Evolutionary conservation across 2,113 vertebrate genomes (phyloP).

Genomic region (Xenopus laevis): DNA sequence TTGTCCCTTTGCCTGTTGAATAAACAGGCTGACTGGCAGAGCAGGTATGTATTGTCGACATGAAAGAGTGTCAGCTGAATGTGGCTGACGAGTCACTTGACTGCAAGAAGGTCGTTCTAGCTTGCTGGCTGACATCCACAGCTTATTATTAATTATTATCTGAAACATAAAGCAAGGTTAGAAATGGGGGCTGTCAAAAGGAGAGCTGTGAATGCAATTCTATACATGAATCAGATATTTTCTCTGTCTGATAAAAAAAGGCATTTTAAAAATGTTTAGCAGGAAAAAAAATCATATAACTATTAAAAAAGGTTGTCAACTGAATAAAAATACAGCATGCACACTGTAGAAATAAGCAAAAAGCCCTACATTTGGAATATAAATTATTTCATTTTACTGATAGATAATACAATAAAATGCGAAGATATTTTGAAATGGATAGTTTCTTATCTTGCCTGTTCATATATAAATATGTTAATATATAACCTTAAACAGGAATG

Average conservation of each 20-base stretch:
- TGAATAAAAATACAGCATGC: too few relatives aligned
- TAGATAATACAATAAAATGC: too few relatives aligned
- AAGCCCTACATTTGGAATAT: too few relatives aligned
- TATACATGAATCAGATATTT: not conserved
- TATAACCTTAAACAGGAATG: too few relatives aligned
- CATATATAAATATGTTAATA: too few relatives aligned
- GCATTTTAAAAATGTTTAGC: too few relatives aligned
- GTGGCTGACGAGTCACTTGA: constrained; percentile 11
- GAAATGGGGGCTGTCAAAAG: constrained; percentile 2
- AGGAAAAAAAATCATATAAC: too few relatives aligned
- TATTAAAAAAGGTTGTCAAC: too few relatives aligned
- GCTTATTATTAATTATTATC: constrained; percentile 29
- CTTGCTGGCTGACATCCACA: constrained; percentile 10
- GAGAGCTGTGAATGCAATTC: not conserved
- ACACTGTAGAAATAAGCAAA: too few relatives aligned
- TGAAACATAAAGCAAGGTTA: constrained; percentile 26
- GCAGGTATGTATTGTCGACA: not conserved
- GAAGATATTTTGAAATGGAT: too few relatives aligned
- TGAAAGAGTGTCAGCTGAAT: not conserved
- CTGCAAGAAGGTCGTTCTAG: constrained; percentile 18
- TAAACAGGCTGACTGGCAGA: not conserved
- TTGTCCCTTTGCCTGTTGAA: constrained; percentile 5
- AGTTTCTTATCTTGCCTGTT: too few relatives aligned
- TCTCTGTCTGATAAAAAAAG: not conserved
- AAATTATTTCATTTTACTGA: too few relatives aligned